Conservation (phyloP, 2,888 invertebrate genomes). For the Acleris sparsana region DNA sequence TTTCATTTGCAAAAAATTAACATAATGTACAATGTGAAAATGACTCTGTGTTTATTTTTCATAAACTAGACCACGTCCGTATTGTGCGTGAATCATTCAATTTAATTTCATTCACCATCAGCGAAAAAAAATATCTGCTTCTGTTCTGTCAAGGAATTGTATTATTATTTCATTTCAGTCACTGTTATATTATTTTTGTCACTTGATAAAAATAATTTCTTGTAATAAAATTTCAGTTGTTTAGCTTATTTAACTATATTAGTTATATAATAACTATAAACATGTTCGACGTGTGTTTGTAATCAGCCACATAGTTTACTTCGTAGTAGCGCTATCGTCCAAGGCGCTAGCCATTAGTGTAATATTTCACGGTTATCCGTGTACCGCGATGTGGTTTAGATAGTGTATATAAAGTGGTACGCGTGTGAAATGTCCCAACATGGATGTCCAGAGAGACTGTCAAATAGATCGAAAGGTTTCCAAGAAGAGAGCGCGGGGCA, state of each 20-base stretch:
- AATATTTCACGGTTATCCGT: slow-evolving; percentile 61
- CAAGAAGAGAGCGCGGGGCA: slow-evolving; percentile 73
- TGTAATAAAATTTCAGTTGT: slow-evolving; percentile 58
- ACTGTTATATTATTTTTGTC: slow-evolving; percentile 65
- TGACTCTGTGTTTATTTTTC: slow-evolving; percentile 29
- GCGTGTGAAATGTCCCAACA: slow-evolving; percentile 84
- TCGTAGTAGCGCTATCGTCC: slow-evolving; percentile 71
- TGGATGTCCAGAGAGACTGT: slow-evolving; percentile 83
- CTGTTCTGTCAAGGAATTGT: slow-evolving; percentile 38
- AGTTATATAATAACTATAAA: slow-evolving; percentile 51
- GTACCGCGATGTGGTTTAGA: slow-evolving; percentile 76
- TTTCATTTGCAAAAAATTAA: too few species aligned
- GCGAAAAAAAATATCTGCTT: slow-evolving; percentile 47
- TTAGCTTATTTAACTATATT: slow-evolving; percentile 55
- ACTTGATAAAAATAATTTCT: slow-evolving; percentile 61
- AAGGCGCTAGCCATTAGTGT: slow-evolving; percentile 61
- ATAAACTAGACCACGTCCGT: slow-evolving; percentile 34
- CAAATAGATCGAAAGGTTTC: slow-evolving; percentile 78
- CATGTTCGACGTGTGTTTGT: slow-evolving; percentile 56
- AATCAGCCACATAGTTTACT: slow-evolving; percentile 59
- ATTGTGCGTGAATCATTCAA: slow-evolving; percentile 41
- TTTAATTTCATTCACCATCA: slow-evolving; percentile 52
- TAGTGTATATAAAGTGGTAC: slow-evolving; percentile 61
- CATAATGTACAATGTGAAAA: too few species aligned
- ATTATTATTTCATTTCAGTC: slow-evolving; percentile 37